Base-by-base conservation (phyloP, 2,797 vertebrate genomes). In the Acrossocheilus fasciatus region DNA sequence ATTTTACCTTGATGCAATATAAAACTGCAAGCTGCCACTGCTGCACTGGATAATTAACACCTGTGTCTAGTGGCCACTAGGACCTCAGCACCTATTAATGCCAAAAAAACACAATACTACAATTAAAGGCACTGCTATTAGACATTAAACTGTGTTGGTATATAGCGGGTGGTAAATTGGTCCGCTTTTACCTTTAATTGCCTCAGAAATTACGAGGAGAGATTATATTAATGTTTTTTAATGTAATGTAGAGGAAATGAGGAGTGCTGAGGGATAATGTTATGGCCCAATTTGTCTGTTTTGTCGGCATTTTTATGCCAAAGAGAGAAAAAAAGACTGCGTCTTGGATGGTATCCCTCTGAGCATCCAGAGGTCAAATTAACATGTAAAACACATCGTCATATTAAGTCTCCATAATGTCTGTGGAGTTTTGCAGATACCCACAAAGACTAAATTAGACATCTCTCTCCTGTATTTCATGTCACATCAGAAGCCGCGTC, bases 1-100 rank as follows among this genome's bases (percentile, higher is more conserved):
- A 89, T 86, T 89, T 88, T 85, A 86, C 88, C 87, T 87, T 84
- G 66, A 89, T 89, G 90, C 83, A 87, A 88, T 88, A 88, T 87
- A 88, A 90, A 89, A 87, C 87, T 83, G 80, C 88, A 90, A 87
- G 87, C 85, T 89, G 87, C 88, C 66, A 52, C 76, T 62, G 83
- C 88, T 83, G 83, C 81, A 85, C 80, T 59, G 70, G 72, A 83
- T 89, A 87, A 90, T 89, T 89, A 90, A 83, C 82, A 82, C 83
- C 77, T 85, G 57, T 66, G 54, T 85, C 54, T 70, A 83, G 83
- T 83, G 83, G 81, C 80, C 80, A 83, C 83, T 70, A 88, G 88
- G 83, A 82, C 85, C 54, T 84, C 62, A 70, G 75, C 79, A 82
- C 50, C 69, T 59, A 83, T 54, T 78, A 86, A 68, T 86, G 80